These are phyloP conservation scores for Drosophila sulfurigaster DNA, from an alignment of 1,140 invertebrate genomes.

Conservation along the genomic window DNA sequence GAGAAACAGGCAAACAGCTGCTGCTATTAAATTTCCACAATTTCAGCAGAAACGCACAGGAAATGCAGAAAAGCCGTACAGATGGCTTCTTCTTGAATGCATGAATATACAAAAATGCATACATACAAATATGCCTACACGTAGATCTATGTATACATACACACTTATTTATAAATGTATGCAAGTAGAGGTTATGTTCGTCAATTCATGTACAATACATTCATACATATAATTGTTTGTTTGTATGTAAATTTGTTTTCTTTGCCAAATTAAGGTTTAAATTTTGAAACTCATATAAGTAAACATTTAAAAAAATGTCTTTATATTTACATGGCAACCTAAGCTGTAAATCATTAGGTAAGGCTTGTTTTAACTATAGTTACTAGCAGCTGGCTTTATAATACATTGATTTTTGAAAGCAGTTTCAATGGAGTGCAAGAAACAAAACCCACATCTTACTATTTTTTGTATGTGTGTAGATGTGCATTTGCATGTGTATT, in stretches of 20 bases:
- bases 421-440: not conserved
- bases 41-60: slow-evolving; percentile 43
- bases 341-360: not conserved
- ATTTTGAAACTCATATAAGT: not conserved
- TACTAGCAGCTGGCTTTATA: not conserved
- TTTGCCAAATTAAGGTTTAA: not conserved
- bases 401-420: not conserved
- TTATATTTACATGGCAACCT: not conserved
- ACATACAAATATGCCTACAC: not conserved
- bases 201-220: not conserved
- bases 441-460: slow-evolving; percentile 6
- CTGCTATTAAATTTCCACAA: slow-evolving; percentile 62
- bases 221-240: not conserved
- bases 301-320: not conserved
- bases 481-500: not conserved
- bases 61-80: slow-evolving; percentile 57
- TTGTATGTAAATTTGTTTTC: not conserved
- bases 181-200: not conserved
- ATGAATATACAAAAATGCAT: not conserved
- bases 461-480: not conserved
- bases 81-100: slow-evolving; percentile 28
- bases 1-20: slow-evolving; percentile 53
- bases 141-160: too few relatives aligned
- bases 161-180: not conserved
- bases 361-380: not conserved